Base-by-base conservation (phyloP, 2,888 invertebrate genomes). In the Oligia fasciuncula region DNA sequence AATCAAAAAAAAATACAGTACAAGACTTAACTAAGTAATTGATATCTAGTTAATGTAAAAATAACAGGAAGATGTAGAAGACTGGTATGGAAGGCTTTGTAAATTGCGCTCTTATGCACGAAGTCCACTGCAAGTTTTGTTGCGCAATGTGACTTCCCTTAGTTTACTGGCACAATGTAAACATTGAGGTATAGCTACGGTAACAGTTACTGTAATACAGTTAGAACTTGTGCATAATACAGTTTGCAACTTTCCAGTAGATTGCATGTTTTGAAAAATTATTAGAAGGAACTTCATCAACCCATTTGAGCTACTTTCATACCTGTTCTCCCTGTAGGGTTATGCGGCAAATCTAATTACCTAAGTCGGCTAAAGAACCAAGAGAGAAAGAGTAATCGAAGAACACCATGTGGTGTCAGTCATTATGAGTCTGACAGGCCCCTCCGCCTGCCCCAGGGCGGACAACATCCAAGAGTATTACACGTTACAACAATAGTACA, bases 101-200 rank as follows among this genome's bases (percentile, higher is more conserved):
- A 43, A 35, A 35, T 62, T 62, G 3, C 23, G 8, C 29, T 23
- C 19, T 29, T 40, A 29, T 68, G 11, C 46, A 43, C 23, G 2
- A 35, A 23, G 17, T 29, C 43, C 29, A 43, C 29, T 11, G 17
- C 29, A 17, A 23, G 51, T 46, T 23, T 29, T 60, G 19, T 43
- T 46, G 14, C 8, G 35, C 23, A 54, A 70, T 29, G 43, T 29
- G 19, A 5, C 14, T n/a, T 40, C 5, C 8, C 2, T 2, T 29
- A 76, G 73, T 35, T 57, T n/a, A 49, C n/a, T 75, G 23, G 4
- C 23, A 63, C 29, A 40, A 62, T 40, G 19, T 43, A 76, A 63
- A 75, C 62, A 66, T 46, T 72, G 29, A 46, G 54, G 19, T 54
- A 4, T 51, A 51, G 4, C 3, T 57, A 29, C n/a, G 43, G 19